Conservation (phyloP, 2,888 invertebrate species). For the Amaurobius ferox region DNA sequence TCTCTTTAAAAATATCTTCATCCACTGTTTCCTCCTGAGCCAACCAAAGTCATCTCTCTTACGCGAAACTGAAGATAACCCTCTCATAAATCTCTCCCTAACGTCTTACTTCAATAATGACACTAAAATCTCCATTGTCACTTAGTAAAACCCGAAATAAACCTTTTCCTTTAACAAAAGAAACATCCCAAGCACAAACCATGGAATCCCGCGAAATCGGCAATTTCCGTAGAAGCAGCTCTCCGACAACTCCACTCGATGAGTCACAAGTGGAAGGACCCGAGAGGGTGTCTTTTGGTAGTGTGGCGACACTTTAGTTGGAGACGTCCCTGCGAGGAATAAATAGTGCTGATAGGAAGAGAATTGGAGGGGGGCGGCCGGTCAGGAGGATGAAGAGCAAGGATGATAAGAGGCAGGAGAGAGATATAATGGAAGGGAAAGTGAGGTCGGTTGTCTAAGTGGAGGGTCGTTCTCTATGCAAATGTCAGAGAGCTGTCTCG, state of each 20-base stretch:
- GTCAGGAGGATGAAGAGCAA: neutral
- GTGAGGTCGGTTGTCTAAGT: neutral
- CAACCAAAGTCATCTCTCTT: neutral
- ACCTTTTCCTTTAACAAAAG: conserved; percentile 1
- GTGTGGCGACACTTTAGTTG: neutral
- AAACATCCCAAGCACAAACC: neutral
- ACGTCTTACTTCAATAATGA: neutral
- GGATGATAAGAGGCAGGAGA: neutral
- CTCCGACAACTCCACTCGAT: conserved; percentile 51
- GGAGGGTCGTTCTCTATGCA: conserved; percentile 3
- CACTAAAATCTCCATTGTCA: conserved; percentile 15
- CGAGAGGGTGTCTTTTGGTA: conserved; percentile 24
- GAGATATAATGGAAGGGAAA: neutral
- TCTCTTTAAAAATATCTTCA: neutral
- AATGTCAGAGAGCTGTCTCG: neutral
- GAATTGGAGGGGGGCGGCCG: conserved; percentile 1
- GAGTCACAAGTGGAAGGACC: conserved; percentile 44
- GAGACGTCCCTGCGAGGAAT: neutral
- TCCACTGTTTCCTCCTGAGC: neutral
- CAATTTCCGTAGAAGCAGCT: conserved; percentile 22
- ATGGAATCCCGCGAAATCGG: conserved; percentile 31
- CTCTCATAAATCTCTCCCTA: neutral
- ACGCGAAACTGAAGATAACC: neutral
- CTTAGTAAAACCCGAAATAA: conserved; percentile 25
- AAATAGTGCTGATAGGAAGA: conserved; percentile 22